Conservation (phyloP, 2,113 vertebrate genomes). For the Mustelus asterias region DNA sequence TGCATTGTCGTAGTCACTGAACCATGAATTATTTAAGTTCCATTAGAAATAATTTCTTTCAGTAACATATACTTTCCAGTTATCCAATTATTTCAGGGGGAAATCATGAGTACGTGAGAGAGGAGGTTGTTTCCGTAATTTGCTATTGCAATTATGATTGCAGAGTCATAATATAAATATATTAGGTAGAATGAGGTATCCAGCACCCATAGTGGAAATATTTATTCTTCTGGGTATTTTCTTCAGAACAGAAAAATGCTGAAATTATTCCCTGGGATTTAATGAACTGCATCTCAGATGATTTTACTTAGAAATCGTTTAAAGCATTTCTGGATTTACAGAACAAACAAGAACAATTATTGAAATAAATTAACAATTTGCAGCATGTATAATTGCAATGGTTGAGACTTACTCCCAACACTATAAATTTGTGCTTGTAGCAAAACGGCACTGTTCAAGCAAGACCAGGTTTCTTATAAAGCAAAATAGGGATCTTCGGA, state of each 20-base stretch:
- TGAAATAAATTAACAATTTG: background rate
- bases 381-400: background rate
- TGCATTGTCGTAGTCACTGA: background rate
- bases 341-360: background rate
- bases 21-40: slow-evolving; percentile 8
- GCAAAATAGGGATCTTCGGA: background rate
- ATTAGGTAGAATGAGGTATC: background rate
- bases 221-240: background rate
- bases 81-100: slow-evolving; percentile 8
- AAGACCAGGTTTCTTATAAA: background rate
- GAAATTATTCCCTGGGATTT: background rate
- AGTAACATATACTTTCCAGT: background rate
- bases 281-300: background rate
- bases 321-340: background rate
- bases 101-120: background rate
- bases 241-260: background rate
- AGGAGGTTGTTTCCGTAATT: background rate
- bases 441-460: background rate
- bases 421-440: background rate
- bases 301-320: slow-evolving; percentile 11
- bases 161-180: background rate
- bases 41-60: slow-evolving; percentile 17
- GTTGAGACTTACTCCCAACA: background rate
- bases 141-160: background rate
- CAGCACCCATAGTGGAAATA: background rate